Evolutionary conservation across 2,888 invertebrate genomes (phyloP).

Genomic region (Apotomis turbidana): DNA sequence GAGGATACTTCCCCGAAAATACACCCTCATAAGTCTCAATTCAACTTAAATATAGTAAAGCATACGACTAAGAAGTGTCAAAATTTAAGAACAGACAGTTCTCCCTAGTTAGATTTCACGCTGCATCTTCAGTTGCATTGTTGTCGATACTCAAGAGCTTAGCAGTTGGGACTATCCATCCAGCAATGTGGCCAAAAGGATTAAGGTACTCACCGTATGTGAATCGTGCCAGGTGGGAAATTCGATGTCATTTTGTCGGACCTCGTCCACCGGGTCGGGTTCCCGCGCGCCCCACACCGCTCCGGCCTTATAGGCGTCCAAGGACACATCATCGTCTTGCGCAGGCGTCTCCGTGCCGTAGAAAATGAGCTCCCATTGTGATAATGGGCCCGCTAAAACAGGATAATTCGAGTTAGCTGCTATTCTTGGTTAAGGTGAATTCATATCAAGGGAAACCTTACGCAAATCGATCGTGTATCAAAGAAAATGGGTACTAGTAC

Average conservation of each 20-base stretch:
- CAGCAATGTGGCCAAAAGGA: not conserved
- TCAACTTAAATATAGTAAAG: no score
- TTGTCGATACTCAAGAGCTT: no score
- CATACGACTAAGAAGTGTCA: no score
- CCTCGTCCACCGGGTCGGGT: slow-evolving; percentile 74
- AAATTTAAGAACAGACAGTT: no score
- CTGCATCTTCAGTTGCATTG: no score
- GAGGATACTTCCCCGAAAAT: no score
- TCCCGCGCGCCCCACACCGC: slow-evolving; percentile 56
- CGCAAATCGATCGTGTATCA: not conserved
- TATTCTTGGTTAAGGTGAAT: no score
- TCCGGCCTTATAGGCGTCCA: slow-evolving; percentile 65
- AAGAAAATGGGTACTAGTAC: no score
- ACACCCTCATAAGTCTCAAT: no score
- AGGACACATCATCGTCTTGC: slow-evolving; percentile 86
- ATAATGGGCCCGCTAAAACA: slow-evolving; percentile 83
- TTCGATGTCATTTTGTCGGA: slow-evolving; percentile 84
- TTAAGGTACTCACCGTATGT: slow-evolving; percentile 81
- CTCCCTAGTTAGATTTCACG: no score
- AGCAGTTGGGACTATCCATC: no score
- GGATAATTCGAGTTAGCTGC: slow-evolving; percentile 38
- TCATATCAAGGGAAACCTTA: not conserved
- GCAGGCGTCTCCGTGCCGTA: slow-evolving; percentile 89
- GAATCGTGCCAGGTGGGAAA: slow-evolving; percentile 85
- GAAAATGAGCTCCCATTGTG: slow-evolving; percentile 92